phyloP scores from a whole-genome alignment of 2,797 vertebrate genomes.

The Gila robusta region DNA sequence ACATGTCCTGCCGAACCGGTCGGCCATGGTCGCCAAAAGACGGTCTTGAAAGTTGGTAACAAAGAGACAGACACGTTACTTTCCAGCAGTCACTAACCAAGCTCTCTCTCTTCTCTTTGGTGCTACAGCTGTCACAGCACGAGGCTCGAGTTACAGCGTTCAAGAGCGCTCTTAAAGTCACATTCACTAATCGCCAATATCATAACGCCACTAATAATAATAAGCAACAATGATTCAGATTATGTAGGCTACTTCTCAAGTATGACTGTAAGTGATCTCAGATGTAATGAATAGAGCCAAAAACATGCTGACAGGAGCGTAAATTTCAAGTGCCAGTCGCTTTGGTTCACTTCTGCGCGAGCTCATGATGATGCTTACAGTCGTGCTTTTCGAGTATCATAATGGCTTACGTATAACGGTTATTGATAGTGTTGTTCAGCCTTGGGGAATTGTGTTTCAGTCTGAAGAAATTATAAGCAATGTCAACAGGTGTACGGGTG shows the following conservation, averaged over 20 bases:
- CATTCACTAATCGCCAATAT: constrained; percentile 65
- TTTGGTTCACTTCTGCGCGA: background rate
- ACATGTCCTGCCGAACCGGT: constrained; percentile 64
- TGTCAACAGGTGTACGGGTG: constrained; percentile 44
- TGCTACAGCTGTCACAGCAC: constrained; percentile 74
- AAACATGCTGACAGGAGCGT: constrained; percentile 16
- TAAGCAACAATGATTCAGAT: constrained; percentile 43
- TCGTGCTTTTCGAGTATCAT: background rate
- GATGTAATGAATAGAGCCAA: background rate
- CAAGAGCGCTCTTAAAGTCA: constrained; percentile 68
- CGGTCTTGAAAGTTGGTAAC: constrained; percentile 64
- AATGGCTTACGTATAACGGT: background rate
- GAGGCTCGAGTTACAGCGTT: constrained; percentile 74
- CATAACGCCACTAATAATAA: constrained; percentile 34
- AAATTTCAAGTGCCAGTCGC: constrained; percentile 2
- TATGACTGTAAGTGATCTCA: constrained; percentile 1
- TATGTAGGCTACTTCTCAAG: constrained; percentile 1
- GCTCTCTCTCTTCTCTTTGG: constrained; percentile 32
- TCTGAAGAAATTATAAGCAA: constrained; percentile 34
- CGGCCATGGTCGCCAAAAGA: constrained; percentile 60
- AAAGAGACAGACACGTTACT: constrained; percentile 73
- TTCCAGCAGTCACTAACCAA: constrained; percentile 51
- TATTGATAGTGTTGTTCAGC: constrained; percentile 21
- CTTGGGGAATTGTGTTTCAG: constrained; percentile 30
- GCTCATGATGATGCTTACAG: background rate